These are phyloP conservation scores for Pelecanoides urinatrix DNA, from an alignment of 2,113 vertebrate genomes.

Conservation along the genomic window DNA sequence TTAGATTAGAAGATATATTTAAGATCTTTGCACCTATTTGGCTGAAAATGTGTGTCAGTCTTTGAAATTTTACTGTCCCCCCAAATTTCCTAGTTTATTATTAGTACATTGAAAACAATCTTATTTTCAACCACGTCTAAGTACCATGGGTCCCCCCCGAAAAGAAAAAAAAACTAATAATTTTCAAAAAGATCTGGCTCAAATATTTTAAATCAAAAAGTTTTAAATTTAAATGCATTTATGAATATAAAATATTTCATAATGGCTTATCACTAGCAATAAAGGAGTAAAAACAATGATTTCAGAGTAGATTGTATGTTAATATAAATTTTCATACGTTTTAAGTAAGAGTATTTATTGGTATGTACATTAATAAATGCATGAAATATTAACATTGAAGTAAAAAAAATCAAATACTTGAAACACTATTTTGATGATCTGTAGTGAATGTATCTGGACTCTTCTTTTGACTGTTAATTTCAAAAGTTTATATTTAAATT, in stretches of 20 bases:
- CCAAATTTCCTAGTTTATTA: background rate
- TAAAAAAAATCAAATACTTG: background rate
- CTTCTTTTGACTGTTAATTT: background rate
- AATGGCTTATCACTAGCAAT: background rate
- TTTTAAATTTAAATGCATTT: background rate
- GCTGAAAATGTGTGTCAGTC: background rate
- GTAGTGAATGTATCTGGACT: background rate
- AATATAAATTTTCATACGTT: background rate
- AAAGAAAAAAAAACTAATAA: background rate
- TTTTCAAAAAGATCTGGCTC: background rate
- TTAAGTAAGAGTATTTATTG: background rate
- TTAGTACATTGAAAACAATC: background rate
- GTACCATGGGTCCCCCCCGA: rapidly evolving
- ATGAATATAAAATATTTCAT: background rate
- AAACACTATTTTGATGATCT: background rate
- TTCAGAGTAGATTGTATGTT: background rate
- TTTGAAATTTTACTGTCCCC: background rate
- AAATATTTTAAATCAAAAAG: background rate
- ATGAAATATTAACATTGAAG: background rate
- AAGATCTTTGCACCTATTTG: background rate
- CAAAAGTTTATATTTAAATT: background rate
- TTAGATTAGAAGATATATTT: background rate
- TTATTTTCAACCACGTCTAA: background rate
- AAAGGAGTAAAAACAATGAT: background rate
- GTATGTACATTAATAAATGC: background rate